phyloP scores from a whole-genome alignment of 2,888 invertebrate species.

The Troides oblongomaculatus region DNA sequence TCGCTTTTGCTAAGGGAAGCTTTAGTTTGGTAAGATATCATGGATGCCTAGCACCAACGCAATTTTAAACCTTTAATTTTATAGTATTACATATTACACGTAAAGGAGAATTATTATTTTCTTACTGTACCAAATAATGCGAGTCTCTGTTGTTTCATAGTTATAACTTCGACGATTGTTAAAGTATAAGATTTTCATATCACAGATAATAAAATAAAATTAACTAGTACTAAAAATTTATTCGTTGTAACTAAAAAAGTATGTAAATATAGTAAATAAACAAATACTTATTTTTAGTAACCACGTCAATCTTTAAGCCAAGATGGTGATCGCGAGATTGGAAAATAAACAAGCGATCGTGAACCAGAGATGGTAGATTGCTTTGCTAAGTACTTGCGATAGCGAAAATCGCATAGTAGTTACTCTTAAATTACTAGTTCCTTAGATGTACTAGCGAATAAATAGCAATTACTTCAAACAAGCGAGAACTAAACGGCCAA shows the following conservation, averaged over 20 bases:
- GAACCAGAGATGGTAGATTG: too few relatives aligned
- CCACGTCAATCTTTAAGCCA: too few relatives aligned
- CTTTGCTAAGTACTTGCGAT: too few relatives aligned
- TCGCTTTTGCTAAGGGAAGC: constrained; percentile 11
- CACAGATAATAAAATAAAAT: constrained; percentile 22
- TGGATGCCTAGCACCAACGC: neutral
- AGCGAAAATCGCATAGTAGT: too few relatives aligned
- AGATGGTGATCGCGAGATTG: too few relatives aligned
- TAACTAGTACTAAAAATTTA: constrained; percentile 11
- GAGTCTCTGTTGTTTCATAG: constrained; percentile 20
- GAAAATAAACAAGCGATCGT: too few relatives aligned
- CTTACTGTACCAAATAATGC: constrained; percentile 15
- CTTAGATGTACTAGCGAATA: too few relatives aligned
- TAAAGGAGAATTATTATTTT: constrained; percentile 20
- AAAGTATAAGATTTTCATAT: constrained; percentile 25
- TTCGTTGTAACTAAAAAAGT: neutral
- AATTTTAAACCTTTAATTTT: neutral
- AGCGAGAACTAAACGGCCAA: too few relatives aligned
- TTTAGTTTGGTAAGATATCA: constrained; percentile 7
- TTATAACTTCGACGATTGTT: constrained; percentile 22
- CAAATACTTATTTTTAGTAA: too few relatives aligned
- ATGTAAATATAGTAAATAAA: too few relatives aligned
- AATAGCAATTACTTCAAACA: too few relatives aligned
- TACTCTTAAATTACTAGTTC: too few relatives aligned
- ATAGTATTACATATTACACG: neutral